Evolutionary conservation across 2,888 invertebrate species (phyloP).

Genomic region (Oscheius sp.): DNA sequence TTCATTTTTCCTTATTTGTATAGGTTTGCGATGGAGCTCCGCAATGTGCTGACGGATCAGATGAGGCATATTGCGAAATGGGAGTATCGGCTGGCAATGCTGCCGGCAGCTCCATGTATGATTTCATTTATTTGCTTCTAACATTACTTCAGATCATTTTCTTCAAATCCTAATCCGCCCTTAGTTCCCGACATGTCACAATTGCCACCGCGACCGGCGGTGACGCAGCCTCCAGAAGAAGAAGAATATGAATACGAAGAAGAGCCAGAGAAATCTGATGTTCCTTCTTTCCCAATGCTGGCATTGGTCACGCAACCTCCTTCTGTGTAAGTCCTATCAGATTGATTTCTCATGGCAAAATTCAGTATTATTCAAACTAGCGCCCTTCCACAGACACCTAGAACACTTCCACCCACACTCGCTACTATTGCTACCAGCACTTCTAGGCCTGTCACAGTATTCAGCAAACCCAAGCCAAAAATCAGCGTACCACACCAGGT

Average conservation of each 20-base stretch:
- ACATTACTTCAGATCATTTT: slow-evolving; percentile 43
- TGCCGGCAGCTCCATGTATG: background rate
- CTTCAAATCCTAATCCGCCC: slow-evolving; percentile 38
- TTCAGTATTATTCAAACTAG: background rate
- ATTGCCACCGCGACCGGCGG: slow-evolving; percentile 7
- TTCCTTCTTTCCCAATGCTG: slow-evolving; percentile 51
- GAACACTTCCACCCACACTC: slow-evolving; percentile 27
- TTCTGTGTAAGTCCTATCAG: background rate
- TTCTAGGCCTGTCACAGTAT: slow-evolving; percentile 37
- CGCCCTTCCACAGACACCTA: slow-evolving; percentile 20
- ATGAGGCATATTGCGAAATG: slow-evolving; percentile 68
- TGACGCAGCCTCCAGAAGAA: slow-evolving; percentile 37
- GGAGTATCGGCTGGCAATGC: slow-evolving; percentile 31
- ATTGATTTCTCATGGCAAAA: background rate
- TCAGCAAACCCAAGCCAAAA: slow-evolving; percentile 50
- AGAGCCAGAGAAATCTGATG: slow-evolving; percentile 41
- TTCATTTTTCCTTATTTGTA: background rate
- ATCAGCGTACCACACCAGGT: slow-evolving; percentile 36
- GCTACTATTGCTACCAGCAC: no score
- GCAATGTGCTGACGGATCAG: slow-evolving; percentile 70
- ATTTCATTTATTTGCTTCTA: background rate
- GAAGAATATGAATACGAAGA: slow-evolving; percentile 53
- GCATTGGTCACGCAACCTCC: slow-evolving; percentile 38
- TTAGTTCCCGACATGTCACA: background rate
- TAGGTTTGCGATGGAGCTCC: slow-evolving; percentile 67